phyloP scores from a whole-genome alignment of 2,797 vertebrate species.

The Steatocranus sp. region DNA sequence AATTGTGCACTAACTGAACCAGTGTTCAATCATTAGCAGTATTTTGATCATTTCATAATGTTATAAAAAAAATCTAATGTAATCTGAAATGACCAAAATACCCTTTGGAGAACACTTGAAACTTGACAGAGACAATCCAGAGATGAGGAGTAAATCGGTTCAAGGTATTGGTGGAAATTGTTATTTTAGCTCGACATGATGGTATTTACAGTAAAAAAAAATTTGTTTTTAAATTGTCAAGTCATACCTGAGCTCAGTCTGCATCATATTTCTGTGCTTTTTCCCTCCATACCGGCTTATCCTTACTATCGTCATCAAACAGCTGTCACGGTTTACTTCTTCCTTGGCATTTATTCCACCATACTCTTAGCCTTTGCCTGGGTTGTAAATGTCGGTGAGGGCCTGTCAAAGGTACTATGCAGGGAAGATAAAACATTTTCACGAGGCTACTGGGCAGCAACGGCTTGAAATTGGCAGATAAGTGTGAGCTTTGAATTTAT shows the following conservation, averaged over 20 bases:
- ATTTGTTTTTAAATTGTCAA: too few relatives aligned
- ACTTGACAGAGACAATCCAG: neutral
- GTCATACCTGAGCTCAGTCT: neutral
- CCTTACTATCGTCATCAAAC: neutral
- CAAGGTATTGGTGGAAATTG: neutral
- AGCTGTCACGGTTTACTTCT: neutral
- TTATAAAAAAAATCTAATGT: neutral
- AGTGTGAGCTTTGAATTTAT: conserved; percentile 8
- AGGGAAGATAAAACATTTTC: conserved; percentile 23
- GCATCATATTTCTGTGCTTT: neutral
- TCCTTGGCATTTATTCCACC: neutral
- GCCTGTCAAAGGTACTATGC: conserved; percentile 12
- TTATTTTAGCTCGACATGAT: neutral
- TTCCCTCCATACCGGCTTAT: neutral
- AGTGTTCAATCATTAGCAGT: neutral
- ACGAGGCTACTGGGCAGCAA: conserved; percentile 14
- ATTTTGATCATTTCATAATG: neutral
- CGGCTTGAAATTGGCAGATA: conserved; percentile 22
- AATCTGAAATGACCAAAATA: neutral
- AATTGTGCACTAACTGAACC: neutral
- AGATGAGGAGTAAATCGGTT: neutral
- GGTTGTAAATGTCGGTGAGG: neutral
- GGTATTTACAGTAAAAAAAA: neutral
- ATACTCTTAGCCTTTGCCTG: neutral
- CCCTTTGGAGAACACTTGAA: neutral